Evolutionary conservation across 2,797 vertebrate genomes (phyloP), one percentile per base, ranked within the genome.

Genomic region (Acomys russatus): DNA sequence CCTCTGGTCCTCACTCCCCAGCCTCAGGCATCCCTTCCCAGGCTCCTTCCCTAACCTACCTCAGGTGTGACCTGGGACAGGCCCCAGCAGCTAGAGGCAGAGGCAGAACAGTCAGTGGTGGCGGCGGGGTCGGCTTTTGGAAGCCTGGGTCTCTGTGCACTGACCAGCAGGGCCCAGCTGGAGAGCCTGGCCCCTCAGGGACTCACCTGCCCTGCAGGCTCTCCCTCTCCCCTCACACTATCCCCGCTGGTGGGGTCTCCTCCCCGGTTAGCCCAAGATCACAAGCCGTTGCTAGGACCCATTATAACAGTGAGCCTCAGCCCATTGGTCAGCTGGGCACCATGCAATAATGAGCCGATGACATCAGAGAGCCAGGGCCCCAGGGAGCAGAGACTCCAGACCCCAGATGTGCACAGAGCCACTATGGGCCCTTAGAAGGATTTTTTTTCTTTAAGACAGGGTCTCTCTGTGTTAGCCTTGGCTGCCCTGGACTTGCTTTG

Each of bases 191-290:
- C 49, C 63, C 64, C 0, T 88, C 0, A 33, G 88, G 30, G 30
- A 88, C 96, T 97, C 85, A 97, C 96, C 96, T 95, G 95, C 88
- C 96, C 96, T 93, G 96, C 86, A 92, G 96, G 94, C 85, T 94
- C 94, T 93, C 93, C 91, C 88, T 93, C 73, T 96, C 96, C 96
- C 97, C 94, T 97, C 94, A 80, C 90, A 66, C 95, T 95, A 71
- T 96, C 85, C 96, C 95, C 0, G 20, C 94, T 82, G 91, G 84
- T 74, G 73, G 51, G 90, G 79, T 49, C 94, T 90, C 93, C 93
- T 91, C 51, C 54, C 78, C 84, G 20, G 49, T 74, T 93, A 90
- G 85, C 92, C 74, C 78, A 44, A 71, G 59, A 64, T 35, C 94
- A 92, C 70, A n/a, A 25, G 59, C 76, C 0, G 96, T 97, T 97